phyloP scores from a whole-genome alignment of 2,888 invertebrate species.

The Amblyteles armatorius region DNA sequence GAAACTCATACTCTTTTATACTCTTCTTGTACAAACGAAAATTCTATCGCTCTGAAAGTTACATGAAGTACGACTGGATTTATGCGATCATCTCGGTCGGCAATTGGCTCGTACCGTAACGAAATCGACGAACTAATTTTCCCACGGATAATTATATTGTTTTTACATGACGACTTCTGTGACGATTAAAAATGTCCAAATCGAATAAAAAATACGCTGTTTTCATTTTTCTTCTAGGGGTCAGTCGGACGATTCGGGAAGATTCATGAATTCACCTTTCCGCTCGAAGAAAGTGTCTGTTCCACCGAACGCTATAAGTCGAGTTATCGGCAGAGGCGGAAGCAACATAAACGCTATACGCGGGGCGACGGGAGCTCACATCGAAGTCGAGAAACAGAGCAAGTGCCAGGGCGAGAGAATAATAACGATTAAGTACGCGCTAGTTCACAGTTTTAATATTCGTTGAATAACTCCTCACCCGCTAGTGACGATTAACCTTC shows the following conservation, averaged over 20 bases:
- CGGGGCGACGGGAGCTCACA: constrained; percentile 98
- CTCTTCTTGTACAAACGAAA: neutral
- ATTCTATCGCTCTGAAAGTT: neutral
- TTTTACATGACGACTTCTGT: neutral
- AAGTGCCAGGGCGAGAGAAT: constrained; percentile 97
- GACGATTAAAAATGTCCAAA: neutral
- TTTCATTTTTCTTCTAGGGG: constrained; percentile 74
- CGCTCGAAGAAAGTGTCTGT: constrained; percentile 97
- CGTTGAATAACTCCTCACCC: constrained; percentile 1
- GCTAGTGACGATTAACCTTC: constrained; percentile 43
- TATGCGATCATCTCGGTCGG: constrained; percentile 18
- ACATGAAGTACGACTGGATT: neutral
- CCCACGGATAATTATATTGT: neutral
- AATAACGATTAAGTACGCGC: constrained; percentile 95
- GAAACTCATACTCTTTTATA: no score
- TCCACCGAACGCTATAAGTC: constrained; percentile 96
- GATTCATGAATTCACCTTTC: constrained; percentile 85
- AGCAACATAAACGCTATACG: constrained; percentile 99
- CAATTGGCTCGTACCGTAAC: neutral
- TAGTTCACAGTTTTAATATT: neutral
- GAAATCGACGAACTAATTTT: neutral
- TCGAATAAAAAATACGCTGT: neutral
- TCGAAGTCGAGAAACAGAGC: constrained; percentile 99
- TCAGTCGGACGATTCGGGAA: constrained; percentile 82
- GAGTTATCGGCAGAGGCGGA: constrained; percentile 98